A percentile compares a stretch with the other conserved stretches of the same genome.
These are phyloP conservation scores for Microctenopoma stevenorrisi DNA, from an alignment of 2,797 vertebrate genomes.

Conservation along the genomic window DNA sequence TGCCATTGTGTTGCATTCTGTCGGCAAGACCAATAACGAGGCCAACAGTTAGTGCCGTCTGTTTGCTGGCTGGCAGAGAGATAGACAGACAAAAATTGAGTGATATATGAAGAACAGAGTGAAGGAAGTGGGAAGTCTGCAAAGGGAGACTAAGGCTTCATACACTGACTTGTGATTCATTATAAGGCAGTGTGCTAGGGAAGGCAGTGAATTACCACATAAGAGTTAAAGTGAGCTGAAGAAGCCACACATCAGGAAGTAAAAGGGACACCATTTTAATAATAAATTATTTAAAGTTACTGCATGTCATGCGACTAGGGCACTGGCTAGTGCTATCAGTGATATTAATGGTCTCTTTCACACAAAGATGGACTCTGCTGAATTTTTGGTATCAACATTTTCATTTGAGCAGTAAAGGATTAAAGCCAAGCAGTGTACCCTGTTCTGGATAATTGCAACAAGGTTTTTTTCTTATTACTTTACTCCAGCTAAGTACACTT, in stretches of 20 bases:
- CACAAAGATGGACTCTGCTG: slow-evolving; percentile 65
- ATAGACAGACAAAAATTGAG: slow-evolving; percentile 20
- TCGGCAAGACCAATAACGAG: slow-evolving; percentile 36
- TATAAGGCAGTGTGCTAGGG: slow-evolving; percentile 57
- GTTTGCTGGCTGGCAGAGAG: slow-evolving; percentile 17
- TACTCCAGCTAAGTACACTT: slow-evolving; percentile 63
- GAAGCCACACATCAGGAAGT: slow-evolving; percentile 57
- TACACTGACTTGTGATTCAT: slow-evolving; percentile 70
- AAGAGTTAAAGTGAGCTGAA: slow-evolving; percentile 53
- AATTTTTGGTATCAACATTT: slow-evolving; percentile 82
- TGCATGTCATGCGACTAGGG: slow-evolving; percentile 64
- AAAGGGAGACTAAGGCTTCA: slow-evolving; percentile 38
- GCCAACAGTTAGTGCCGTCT: slow-evolving; percentile 34
- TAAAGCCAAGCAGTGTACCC: slow-evolving; percentile 69
- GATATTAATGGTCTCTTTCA: slow-evolving; percentile 55
- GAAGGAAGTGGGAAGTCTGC: slow-evolving; percentile 18
- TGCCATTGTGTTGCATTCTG: slow-evolving; percentile 39
- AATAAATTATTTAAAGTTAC: slow-evolving; percentile 81
- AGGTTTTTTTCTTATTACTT: slow-evolving; percentile 49
- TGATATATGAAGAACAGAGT: slow-evolving; percentile 20
- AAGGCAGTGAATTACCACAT: slow-evolving; percentile 66
- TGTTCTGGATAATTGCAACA: slow-evolving; percentile 65
- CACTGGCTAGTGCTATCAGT: slow-evolving; percentile 85
- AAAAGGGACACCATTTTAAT: slow-evolving; percentile 78
- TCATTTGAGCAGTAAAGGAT: slow-evolving; percentile 86